phyloP scores from a whole-genome alignment of 2,113 vertebrate species.

The Sitta europaea region DNA sequence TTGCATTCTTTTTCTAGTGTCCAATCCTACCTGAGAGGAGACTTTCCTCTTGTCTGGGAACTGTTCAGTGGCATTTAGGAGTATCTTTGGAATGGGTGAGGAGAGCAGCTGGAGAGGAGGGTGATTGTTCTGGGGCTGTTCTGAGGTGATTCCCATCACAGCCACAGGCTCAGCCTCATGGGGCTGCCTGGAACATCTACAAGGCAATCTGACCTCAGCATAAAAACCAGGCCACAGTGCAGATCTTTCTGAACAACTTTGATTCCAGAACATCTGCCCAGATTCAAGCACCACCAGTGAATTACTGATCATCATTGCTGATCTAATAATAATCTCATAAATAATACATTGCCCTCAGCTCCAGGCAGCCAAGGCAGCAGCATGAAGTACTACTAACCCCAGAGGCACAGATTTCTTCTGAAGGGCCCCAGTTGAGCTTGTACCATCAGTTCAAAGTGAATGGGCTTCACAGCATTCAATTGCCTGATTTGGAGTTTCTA shows the following conservation, averaged over 20 bases:
- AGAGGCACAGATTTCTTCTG: constrained; percentile 38
- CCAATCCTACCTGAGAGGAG: background rate
- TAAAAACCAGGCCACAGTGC: background rate
- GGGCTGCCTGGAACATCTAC: background rate
- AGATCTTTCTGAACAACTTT: background rate
- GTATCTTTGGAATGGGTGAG: background rate
- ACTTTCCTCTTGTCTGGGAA: background rate
- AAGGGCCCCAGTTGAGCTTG: constrained; percentile 25
- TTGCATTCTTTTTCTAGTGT: background rate
- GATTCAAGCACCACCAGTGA: constrained; percentile 25
- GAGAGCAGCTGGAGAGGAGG: background rate
- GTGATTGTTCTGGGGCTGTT: background rate
- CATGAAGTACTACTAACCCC: background rate
- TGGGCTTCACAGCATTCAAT: background rate
- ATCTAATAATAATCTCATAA: constrained; percentile 43
- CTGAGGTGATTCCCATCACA: background rate
- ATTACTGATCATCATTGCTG: constrained; percentile 35
- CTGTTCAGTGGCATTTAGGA: background rate
- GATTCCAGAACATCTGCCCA: constrained; percentile 40
- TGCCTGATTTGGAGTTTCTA: background rate
- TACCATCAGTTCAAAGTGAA: constrained; percentile 10
- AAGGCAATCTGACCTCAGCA: background rate
- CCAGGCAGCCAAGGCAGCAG: constrained; percentile 8
- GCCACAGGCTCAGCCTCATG: background rate
- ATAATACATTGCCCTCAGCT: background rate